These are phyloP conservation scores for Alviniconcha strummeri DNA, from an alignment of 2,888 invertebrate genomes.

Conservation along the genomic window DNA sequence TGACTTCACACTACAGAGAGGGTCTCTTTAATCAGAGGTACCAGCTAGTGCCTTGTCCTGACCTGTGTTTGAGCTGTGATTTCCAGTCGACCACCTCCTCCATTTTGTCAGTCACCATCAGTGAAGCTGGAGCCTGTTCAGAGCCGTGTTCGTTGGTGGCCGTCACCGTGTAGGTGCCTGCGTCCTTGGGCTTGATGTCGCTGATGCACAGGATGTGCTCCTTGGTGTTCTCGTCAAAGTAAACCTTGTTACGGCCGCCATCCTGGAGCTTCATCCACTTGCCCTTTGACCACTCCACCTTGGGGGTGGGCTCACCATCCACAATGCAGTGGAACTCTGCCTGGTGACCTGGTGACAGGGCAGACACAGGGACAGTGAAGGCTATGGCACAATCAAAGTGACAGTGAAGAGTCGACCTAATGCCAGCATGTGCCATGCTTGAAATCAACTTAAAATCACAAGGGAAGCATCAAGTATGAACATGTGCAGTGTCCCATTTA, in stretches of 20 bases:
- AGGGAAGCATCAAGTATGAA: background rate
- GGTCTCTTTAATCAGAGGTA: no score
- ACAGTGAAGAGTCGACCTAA: background rate
- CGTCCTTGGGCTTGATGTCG: constrained; percentile 68
- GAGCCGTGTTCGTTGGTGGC: constrained; percentile 70
- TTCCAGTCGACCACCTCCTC: constrained; percentile 72
- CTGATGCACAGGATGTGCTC: constrained; percentile 69
- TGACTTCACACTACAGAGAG: no score
- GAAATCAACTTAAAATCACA: no score
- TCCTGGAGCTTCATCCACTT: constrained; percentile 70
- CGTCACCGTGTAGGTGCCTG: constrained; percentile 72
- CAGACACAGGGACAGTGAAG: background rate
- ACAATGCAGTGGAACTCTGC: constrained; percentile 70
- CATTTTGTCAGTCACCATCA: constrained; percentile 71
- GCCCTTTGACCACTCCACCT: constrained; percentile 72
- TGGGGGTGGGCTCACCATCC: constrained; percentile 70
- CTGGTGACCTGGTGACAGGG: constrained; percentile 54
- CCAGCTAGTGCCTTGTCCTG: background rate
- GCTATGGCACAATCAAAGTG: background rate
- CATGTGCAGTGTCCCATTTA: background rate
- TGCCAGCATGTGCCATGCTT: no score
- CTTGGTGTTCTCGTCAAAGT: constrained; percentile 62
- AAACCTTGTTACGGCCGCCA: constrained; percentile 62
- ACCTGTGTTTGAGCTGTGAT: constrained; percentile 70
- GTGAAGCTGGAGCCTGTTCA: constrained; percentile 68